A percentile compares a stretch with the other conserved stretches of the same genome.
phyloP scores from a whole-genome alignment of 1,140 invertebrate genomes.

The Leptinotarsa undecemlineata region DNA sequence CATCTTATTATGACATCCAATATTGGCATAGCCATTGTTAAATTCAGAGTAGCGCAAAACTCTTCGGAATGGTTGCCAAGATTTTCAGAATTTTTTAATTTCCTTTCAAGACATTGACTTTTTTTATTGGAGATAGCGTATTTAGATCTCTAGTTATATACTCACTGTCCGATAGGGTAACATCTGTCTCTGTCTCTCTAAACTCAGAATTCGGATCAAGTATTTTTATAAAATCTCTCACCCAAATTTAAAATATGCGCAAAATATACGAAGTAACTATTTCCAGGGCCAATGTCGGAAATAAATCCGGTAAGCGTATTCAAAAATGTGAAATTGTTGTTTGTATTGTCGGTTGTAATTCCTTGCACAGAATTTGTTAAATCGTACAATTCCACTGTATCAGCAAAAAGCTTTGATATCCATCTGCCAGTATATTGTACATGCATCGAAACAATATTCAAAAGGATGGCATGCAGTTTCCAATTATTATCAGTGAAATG shows the following conservation, averaged over 20 bases:
- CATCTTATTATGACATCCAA: too few relatives aligned
- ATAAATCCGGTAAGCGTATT: background rate
- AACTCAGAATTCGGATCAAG: conserved; percentile 17
- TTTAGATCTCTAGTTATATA: background rate
- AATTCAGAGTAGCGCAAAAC: too few relatives aligned
- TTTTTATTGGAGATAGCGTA: too few relatives aligned
- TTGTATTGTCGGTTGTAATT: conserved; percentile 22
- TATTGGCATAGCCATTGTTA: too few relatives aligned
- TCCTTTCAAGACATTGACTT: too few relatives aligned
- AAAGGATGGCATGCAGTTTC: conserved; percentile 25
- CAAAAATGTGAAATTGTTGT: conserved; percentile 6
- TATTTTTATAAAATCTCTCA: conserved; percentile 28
- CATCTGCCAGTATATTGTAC: conserved; percentile 19
- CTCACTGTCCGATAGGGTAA: conserved; percentile 15
- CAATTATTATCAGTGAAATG: conserved; percentile 32
- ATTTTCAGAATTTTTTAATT: too few relatives aligned
- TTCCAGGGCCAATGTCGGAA: conserved; percentile 22
- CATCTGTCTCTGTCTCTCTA: conserved; percentile 21
- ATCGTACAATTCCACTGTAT: background rate
- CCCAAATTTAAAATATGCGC: conserved; percentile 10
- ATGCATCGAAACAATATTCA: background rate
- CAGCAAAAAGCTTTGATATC: conserved; percentile 15
- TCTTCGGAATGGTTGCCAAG: too few relatives aligned
- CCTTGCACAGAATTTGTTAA: conserved; percentile 24
- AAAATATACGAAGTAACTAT: conserved; percentile 20